A percentile compares a stretch with the other conserved stretches of the same genome.
Conservation (phyloP, 2,797 vertebrate genomes). For the Chelon auratus region DNA sequence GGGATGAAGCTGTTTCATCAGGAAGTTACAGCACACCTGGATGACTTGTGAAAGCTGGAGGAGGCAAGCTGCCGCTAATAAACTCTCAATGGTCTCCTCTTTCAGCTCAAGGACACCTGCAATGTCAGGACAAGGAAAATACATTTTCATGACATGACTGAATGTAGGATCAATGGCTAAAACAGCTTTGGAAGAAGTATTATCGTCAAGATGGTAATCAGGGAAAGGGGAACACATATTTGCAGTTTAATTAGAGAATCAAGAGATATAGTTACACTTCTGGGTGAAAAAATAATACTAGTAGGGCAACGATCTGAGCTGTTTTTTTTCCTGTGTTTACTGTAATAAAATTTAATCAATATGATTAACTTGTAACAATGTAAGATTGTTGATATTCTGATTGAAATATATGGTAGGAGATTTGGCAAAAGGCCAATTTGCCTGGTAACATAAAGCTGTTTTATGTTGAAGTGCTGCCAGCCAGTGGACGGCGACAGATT, state of each 20-base stretch:
- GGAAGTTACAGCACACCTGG: slow-evolving; percentile 97
- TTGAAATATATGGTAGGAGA: slow-evolving; percentile 2
- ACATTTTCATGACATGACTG: slow-evolving; percentile 21
- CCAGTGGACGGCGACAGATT: slow-evolving; percentile 38
- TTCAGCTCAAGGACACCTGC: slow-evolving; percentile 95
- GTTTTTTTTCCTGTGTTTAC: neutral
- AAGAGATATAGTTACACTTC: neutral
- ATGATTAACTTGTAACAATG: neutral
- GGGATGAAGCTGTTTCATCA: slow-evolving; percentile 98
- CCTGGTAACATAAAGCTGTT: slow-evolving; percentile 26
- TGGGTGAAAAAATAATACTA: neutral
- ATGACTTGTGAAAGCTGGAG: slow-evolving; percentile 97
- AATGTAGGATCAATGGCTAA: slow-evolving; percentile 8
- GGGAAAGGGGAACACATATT: slow-evolving; percentile 14
- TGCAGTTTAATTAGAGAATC: neutral
- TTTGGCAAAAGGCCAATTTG: slow-evolving; percentile 30
- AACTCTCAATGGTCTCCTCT: slow-evolving; percentile 97
- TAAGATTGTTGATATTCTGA: neutral
- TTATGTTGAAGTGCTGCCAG: slow-evolving; percentile 23
- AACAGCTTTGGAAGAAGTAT: slow-evolving; percentile 6
- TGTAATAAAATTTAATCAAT: too few relatives aligned
- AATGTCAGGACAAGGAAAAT: slow-evolving; percentile 57
- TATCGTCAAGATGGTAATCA: slow-evolving; percentile 26
- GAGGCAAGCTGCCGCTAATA: slow-evolving; percentile 97
- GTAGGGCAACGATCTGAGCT: neutral